Evolutionary conservation across 1,140 invertebrate genomes (phyloP).

Genomic region (Globodera rostochiensis): DNA sequence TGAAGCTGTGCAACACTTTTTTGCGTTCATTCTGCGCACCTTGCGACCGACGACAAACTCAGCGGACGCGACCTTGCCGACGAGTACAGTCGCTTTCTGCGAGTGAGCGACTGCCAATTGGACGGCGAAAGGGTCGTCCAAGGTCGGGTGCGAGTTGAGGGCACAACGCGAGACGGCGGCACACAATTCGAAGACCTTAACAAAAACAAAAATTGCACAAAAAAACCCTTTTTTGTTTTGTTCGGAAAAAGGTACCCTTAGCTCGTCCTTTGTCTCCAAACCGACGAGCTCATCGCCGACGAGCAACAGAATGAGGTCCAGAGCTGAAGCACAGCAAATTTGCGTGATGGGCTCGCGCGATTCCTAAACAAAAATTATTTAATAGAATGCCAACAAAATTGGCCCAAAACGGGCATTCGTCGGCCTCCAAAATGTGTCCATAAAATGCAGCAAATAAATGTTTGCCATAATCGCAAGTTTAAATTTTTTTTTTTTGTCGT

Average conservation of each 20-base stretch:
- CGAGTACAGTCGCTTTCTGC: not conserved
- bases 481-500: not conserved
- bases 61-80: constrained; percentile 15
- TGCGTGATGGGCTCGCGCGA: constrained; percentile 14
- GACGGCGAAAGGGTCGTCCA: constrained; percentile 23
- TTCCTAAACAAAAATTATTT: not conserved
- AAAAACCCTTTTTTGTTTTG: not conserved
- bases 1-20: too few species aligned
- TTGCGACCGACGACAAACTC: constrained; percentile 11
- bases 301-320: constrained; percentile 22
- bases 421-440: too few species aligned
- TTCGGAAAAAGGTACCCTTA: constrained; percentile 5
- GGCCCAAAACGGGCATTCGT: not conserved
- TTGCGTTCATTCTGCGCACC: not conserved
- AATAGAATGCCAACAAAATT: not conserved
- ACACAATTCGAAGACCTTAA: not conserved
- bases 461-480: not conserved
- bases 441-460: too few species aligned
- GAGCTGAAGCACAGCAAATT: constrained; percentile 28
- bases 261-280: constrained; percentile 9
- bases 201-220: not conserved
- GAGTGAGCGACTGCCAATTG: constrained; percentile 9
- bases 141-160: constrained; percentile 14
- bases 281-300: constrained; percentile 23
- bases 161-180: constrained; percentile 1